These are phyloP conservation scores for Tychaedon coryphoeus DNA, from an alignment of 2,113 vertebrate species.

Conservation along the genomic window DNA sequence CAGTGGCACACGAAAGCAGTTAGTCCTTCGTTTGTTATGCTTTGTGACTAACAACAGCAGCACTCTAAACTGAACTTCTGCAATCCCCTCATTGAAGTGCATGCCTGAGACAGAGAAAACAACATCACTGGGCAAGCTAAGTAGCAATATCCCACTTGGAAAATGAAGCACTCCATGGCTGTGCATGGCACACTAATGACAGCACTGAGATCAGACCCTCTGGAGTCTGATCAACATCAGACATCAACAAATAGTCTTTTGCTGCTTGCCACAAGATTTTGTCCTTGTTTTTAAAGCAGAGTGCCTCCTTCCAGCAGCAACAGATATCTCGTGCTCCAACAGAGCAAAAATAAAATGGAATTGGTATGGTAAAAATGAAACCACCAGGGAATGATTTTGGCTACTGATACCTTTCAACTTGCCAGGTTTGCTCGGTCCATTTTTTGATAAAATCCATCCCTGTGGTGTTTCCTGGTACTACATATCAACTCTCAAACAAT, in stretches of 20 bases:
- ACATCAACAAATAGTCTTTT: neutral
- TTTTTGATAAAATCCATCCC: conserved; percentile 1
- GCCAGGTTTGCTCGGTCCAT: neutral
- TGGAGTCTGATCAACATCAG: neutral
- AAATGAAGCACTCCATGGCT: neutral
- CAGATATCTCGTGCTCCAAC: neutral
- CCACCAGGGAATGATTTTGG: neutral
- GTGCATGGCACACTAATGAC: neutral
- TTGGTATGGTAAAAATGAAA: neutral
- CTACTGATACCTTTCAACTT: neutral
- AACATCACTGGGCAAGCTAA: neutral
- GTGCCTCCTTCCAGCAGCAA: neutral
- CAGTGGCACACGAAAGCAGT: neutral
- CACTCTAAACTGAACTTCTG: neutral
- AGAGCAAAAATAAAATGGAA: neutral
- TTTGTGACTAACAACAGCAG: neutral
- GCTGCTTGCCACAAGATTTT: neutral
- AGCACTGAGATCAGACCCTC: neutral
- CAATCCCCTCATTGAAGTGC: neutral
- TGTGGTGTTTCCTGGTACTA: neutral
- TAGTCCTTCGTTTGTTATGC: neutral
- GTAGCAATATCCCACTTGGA: neutral
- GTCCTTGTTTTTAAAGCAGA: neutral
- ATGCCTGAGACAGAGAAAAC: neutral
- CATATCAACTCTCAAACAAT: neutral